These are phyloP conservation scores for Augochlorella aurata DNA, from an alignment of 2,888 invertebrate genomes.

Conservation along the genomic window DNA sequence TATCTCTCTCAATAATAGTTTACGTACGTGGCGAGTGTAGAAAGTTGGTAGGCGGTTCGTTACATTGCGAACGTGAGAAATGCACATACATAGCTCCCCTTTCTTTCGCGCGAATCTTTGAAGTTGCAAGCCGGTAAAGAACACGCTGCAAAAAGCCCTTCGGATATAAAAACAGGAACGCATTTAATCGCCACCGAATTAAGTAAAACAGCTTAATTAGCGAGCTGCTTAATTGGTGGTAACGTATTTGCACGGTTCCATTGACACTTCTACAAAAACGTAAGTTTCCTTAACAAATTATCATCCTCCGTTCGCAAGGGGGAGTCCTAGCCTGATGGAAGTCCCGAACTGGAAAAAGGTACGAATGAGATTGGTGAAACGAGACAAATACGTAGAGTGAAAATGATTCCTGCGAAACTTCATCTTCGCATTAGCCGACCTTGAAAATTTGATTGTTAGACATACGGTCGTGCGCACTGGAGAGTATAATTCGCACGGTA, in stretches of 20 bases:
- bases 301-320: background rate
- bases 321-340: background rate
- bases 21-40: conserved; percentile 36
- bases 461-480: no score
- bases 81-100: conserved; percentile 47
- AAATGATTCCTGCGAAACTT: background rate
- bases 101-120: conserved; percentile 23
- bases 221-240: conserved; percentile 17
- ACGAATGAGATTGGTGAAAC: background rate
- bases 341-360: background rate
- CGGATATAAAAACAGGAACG: conserved; percentile 37
- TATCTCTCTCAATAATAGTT: conserved; percentile 42
- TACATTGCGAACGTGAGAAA: conserved; percentile 60
- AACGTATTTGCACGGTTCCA: background rate
- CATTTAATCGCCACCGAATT: background rate
- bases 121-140: conserved; percentile 39
- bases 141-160: conserved; percentile 41
- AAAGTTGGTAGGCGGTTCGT: conserved; percentile 52
- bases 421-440: background rate
- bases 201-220: conserved; percentile 15
- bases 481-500: no score
- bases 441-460: background rate
- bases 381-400: background rate
- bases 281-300: background rate
- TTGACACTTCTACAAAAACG: background rate